Evolutionary conservation across 2,113 vertebrate genomes (phyloP).

Genomic region (Pelmatolapia mariae): DNA sequence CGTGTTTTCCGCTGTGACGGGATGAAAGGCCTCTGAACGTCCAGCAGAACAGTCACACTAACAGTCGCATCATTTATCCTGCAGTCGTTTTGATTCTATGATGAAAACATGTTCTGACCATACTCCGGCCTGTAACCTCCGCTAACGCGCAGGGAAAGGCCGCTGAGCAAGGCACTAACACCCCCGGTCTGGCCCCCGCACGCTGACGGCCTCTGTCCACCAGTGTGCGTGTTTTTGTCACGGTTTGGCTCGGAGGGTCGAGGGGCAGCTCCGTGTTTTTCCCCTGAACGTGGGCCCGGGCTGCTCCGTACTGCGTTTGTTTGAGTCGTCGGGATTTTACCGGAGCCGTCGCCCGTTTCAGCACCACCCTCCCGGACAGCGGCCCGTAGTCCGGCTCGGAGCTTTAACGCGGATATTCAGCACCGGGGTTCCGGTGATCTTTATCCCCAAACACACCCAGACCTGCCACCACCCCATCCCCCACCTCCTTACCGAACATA

Average conservation of each 20-base stretch:
- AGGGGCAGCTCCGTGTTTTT: background rate
- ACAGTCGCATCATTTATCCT: background rate
- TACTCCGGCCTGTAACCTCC: background rate
- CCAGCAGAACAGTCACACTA: rapidly evolving
- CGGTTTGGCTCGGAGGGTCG: background rate
- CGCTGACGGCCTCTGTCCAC: background rate
- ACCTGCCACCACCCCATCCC: background rate
- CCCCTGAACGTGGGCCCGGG: background rate
- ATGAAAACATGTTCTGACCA: background rate
- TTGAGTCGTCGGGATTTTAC: background rate
- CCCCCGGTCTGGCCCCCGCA: rapidly evolving
- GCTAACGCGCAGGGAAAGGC: background rate
- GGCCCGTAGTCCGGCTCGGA: background rate
- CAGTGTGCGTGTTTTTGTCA: background rate
- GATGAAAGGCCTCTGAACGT: background rate
- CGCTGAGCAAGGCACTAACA: background rate
- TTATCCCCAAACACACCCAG: background rate
- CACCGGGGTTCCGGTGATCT: background rate
- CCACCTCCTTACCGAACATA: slow-evolving; percentile 87
- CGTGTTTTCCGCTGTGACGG: background rate
- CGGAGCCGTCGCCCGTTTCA: slow-evolving; percentile 8
- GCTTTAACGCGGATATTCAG: background rate
- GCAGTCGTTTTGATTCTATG: background rate
- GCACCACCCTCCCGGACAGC: slow-evolving; percentile 21
- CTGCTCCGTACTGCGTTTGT: background rate